Evolutionary conservation across 2,888 invertebrate species (phyloP).

Genomic region (Lasioglossum pauxillum): DNA sequence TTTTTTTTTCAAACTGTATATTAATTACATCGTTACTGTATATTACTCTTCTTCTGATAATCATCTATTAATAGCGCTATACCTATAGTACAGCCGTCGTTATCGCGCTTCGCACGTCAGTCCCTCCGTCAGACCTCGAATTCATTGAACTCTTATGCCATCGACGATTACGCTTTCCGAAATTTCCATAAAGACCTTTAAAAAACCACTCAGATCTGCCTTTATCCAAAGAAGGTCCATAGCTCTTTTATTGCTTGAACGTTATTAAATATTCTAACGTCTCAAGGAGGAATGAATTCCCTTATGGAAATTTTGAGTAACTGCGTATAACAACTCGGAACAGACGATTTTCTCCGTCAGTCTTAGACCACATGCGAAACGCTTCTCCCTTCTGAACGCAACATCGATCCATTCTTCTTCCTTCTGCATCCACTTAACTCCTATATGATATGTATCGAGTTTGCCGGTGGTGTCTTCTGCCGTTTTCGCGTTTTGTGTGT

Average conservation of each 20-base stretch:
- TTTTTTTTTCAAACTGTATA: conserved; percentile 66
- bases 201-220: not conserved
- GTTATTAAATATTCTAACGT: not conserved
- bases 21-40: conserved; percentile 63
- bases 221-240: not conserved
- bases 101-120: conserved; percentile 62
- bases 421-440: conserved; percentile 59
- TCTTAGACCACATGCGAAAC: conserved; percentile 56
- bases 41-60: conserved; percentile 63
- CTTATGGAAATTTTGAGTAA: not conserved
- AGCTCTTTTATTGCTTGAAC: not conserved
- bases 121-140: conserved; percentile 26
- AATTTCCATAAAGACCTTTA: not conserved
- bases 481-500: conserved; percentile 8
- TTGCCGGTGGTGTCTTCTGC: conserved; percentile 36
- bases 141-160: conserved; percentile 16
- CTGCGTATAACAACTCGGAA: not conserved
- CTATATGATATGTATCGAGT: conserved; percentile 77
- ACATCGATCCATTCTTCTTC: conserved; percentile 41
- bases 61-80: conserved; percentile 63
- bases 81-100: conserved; percentile 63
- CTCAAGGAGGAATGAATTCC: not conserved
- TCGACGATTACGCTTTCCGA: not conserved
- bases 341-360: not conserved
- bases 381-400: conserved; percentile 18